Base-by-base conservation (phyloP, 1,140 invertebrate genomes). In the Pectinophora gossypiella region DNA sequence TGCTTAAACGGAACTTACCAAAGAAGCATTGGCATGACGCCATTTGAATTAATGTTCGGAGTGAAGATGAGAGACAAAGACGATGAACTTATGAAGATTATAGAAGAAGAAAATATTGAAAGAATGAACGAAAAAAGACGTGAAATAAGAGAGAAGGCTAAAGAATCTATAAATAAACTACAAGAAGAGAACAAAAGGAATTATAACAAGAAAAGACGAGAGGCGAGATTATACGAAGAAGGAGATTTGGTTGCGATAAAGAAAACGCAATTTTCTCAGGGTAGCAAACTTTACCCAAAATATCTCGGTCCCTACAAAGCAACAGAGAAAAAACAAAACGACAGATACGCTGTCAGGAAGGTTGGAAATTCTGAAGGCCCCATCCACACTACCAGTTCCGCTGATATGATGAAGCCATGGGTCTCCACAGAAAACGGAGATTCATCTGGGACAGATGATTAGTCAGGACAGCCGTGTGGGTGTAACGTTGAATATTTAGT, bases 261-360 rank as follows among this genome's bases (percentile, higher is more conserved):
- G n/a, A n/a, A n/a, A n/a, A n/a, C n/a, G n/a, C n/a, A n/a, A n/a
- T n/a, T n/a, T n/a, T n/a, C n/a, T n/a, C n/a, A n/a, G n/a, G n/a
- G n/a, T n/a, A n/a, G n/a, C n/a, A n/a, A n/a, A n/a, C n/a, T n/a
- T n/a, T n/a, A n/a, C n/a, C n/a, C n/a, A n/a, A n/a, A n/a, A n/a
- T n/a, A 64, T 56, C 43, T 81, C 9, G 72, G 76, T 2, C 79
- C 77, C 0, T 83, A 84, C 48, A 19, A 64, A 22, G 48, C 76
- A 2, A 20, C 56, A 0, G 73, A 68, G 50, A 40, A 38, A 0
- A 72, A 76, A 22, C 9, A 38, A 1, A 68, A 69, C 19, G 64
- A 78, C 20, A 59, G 50, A 0, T 76, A 81, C 43, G 67, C 74
- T 12, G 61, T 81, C 2, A 13, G 35, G 27, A 67, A 64, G 38